These are phyloP conservation scores for Rhadinocentrus ornatus DNA, from an alignment of 2,797 vertebrate species.

Conservation along the genomic window DNA sequence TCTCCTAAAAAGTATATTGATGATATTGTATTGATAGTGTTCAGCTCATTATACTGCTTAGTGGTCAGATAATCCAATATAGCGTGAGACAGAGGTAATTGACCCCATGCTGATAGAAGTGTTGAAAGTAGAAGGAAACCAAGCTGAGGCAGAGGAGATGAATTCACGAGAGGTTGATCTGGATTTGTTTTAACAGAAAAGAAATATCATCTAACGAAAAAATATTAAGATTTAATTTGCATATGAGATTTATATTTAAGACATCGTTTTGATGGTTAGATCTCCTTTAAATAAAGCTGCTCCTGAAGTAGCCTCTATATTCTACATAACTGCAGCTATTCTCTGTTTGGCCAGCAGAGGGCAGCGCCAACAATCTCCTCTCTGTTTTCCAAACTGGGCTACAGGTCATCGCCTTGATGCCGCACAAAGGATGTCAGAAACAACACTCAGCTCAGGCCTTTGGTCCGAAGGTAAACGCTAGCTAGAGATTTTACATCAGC, in stretches of 20 bases:
- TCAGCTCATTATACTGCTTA: slow-evolving; percentile 62
- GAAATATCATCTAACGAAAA: background rate
- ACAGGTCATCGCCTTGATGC: slow-evolving; percentile 68
- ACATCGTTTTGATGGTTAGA: background rate
- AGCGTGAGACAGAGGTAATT: slow-evolving; percentile 53
- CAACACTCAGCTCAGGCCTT: slow-evolving; percentile 40
- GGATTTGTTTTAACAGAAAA: slow-evolving; percentile 1
- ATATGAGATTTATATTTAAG: background rate
- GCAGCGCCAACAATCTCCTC: slow-evolving; percentile 58
- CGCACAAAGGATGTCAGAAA: slow-evolving; percentile 55
- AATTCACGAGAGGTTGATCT: slow-evolving; percentile 40
- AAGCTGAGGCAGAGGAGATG: slow-evolving; percentile 27
- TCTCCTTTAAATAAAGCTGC: background rate
- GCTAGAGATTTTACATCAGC: background rate
- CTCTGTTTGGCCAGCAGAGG: slow-evolving; percentile 71
- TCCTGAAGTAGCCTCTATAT: background rate
- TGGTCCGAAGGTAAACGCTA: slow-evolving; percentile 28
- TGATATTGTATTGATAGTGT: slow-evolving; percentile 58
- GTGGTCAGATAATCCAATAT: slow-evolving; percentile 66
- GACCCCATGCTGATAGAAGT: slow-evolving; percentile 64
- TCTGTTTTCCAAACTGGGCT: slow-evolving; percentile 55
- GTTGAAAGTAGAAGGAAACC: slow-evolving; percentile 17
- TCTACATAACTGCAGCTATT: slow-evolving; percentile 18
- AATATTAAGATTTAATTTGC: background rate
- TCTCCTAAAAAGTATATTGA: slow-evolving; percentile 55